Evolutionary conservation across 1,140 invertebrate genomes (phyloP).

Genomic region (Megalonaias nervosa): DNA sequence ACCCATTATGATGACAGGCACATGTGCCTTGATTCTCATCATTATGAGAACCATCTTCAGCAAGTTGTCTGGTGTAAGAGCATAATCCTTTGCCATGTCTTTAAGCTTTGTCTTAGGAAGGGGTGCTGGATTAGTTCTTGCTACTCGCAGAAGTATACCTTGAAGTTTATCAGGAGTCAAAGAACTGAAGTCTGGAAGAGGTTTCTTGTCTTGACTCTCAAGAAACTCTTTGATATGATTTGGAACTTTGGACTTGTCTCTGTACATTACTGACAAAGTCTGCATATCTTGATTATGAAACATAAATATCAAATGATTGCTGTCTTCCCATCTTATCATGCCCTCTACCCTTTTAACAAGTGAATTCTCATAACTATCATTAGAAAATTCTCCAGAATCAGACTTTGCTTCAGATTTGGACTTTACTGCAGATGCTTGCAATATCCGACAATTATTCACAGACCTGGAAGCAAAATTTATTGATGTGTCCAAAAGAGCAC

Average conservation of each 20-base stretch:
- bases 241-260: slow-evolving; percentile 27
- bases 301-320: slow-evolving; percentile 36
- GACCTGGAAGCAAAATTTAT: slow-evolving; percentile 39
- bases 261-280: slow-evolving; percentile 40
- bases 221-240: slow-evolving; percentile 32
- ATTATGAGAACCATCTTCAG: slow-evolving; percentile 53
- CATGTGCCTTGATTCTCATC: slow-evolving; percentile 35
- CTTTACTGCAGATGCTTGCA: slow-evolving; percentile 6
- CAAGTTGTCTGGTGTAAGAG: slow-evolving; percentile 48
- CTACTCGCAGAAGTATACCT: slow-evolving; percentile 30
- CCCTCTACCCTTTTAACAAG: slow-evolving; percentile 18
- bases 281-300: slow-evolving; percentile 40
- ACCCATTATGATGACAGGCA: slow-evolving; percentile 64
- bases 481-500: slow-evolving; percentile 17
- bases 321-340: slow-evolving; percentile 39
- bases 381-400: background rate
- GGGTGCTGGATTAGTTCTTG: slow-evolving; percentile 12
- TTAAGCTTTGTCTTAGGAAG: background rate
- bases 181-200: slow-evolving; percentile 30
- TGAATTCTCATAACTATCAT: background rate
- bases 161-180: slow-evolving; percentile 23
- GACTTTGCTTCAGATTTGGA: background rate
- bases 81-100: slow-evolving; percentile 32
- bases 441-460: slow-evolving; percentile 20
- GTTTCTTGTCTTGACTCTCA: slow-evolving; percentile 31